These are phyloP conservation scores for Latrodectus elegans DNA, from an alignment of 2,888 invertebrate genomes.

Conservation along the genomic window DNA sequence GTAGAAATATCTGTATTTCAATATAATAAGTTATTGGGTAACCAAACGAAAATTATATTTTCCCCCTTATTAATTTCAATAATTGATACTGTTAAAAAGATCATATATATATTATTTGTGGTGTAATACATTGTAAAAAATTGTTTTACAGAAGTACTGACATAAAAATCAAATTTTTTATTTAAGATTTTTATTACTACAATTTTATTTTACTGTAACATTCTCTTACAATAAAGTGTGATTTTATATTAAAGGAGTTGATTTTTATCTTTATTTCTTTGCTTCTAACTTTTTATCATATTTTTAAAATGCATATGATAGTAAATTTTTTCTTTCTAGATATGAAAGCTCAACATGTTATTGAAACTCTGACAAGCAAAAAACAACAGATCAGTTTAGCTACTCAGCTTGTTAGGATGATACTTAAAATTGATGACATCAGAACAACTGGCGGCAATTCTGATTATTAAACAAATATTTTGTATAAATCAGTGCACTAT, in stretches of 20 bases:
- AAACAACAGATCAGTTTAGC: constrained; percentile 97
- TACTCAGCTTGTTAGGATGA: constrained; percentile 99
- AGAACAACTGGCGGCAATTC: constrained; percentile 78
- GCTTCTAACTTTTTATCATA: constrained; percentile 29
- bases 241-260: not conserved
- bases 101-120: too few species aligned
- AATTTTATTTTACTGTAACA: not conserved
- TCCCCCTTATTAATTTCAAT: too few species aligned
- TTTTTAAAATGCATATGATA: not conserved
- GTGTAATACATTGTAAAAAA: too few species aligned
- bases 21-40: too few species aligned
- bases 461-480: constrained; percentile 67
- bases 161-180: too few species aligned
- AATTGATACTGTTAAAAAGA: too few species aligned
- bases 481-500: constrained; percentile 13
- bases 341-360: constrained; percentile 95
- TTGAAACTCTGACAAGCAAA: constrained; percentile 97
- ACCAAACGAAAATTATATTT: too few species aligned
- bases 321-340: constrained; percentile 77
- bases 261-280: constrained; percentile 3
- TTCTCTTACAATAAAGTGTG: not conserved
- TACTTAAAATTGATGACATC: constrained; percentile 98
- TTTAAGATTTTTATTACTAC: not conserved
- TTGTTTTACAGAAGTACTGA: too few species aligned
- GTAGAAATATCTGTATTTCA: too few species aligned